Base-by-base conservation (phyloP, 2,113 vertebrate genomes). In the Miniopterus natalensis region DNA sequence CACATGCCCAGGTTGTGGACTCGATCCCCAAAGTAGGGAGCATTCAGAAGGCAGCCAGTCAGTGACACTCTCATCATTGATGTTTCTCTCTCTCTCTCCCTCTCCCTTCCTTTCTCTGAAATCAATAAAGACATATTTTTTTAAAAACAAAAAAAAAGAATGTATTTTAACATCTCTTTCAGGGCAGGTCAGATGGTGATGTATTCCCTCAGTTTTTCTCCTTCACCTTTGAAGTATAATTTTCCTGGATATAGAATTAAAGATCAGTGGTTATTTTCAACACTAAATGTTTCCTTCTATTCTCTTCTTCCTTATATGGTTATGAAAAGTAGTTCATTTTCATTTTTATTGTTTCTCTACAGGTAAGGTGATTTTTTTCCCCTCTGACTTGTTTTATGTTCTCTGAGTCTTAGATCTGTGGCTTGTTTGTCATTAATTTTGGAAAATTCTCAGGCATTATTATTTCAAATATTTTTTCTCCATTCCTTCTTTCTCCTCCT, bases 221-320 rank as follows among this genome's bases (percentile, higher is more conserved):
- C n/a, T 89, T 89, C 47, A 55, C 10, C 61, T 59, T 80, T 90
- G 75, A 90, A 68, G 63, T 40, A n/a, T 55, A 55, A 15, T 90
- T 90, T 79, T 90, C 13, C 63, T 68, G 36, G 63, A 49, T 83
- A 73, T 71, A 73, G 40, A 57, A 74, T 74, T 63, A 31, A 63
- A 49, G 4, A 21, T 63, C 49, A 20, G 29, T 63, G 55, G 20
- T 88, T 59, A 47, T 79, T 90, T 81, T 59, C 21, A 71, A 59
- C 2, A 71, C 15, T 59, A 40, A 77, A 29, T 68, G 49, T 47
- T 71, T 55, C 25, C 23, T 55, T 90, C 55, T 63, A 80, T 27
- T 79, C 63, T 87, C 40, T 78, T 49, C 47, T 59, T 42, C 11
- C 31, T 71, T 70, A 59, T 47, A 11, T 71, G 7, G 12, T 84